Conservation (phyloP, 1,140 invertebrate genomes). For the Pseudomyrmex pallidus region DNA sequence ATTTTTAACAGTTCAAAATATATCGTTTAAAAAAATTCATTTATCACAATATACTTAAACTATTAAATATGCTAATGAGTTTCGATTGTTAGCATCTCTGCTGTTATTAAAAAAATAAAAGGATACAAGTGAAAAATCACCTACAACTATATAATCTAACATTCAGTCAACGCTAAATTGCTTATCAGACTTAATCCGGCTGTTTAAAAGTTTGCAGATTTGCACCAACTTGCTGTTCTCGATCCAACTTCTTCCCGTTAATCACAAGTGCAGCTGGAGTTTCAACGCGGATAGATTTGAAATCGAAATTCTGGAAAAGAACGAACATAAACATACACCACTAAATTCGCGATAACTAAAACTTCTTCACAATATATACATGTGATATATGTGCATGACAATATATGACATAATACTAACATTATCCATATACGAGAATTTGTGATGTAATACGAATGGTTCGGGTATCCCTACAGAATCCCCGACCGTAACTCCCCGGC, state of each 20-base stretch:
- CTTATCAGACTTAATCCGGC: conserved; percentile 75
- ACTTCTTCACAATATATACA: conserved; percentile 16
- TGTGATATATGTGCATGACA: neutral
- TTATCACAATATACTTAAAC: neutral
- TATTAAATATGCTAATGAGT: conserved; percentile 2
- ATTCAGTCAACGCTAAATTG: conserved; percentile 14
- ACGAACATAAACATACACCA: conserved; percentile 68
- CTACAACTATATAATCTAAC: neutral
- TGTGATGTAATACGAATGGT: conserved; percentile 88
- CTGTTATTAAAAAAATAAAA: conserved; percentile 28
- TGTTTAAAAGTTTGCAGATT: conserved; percentile 82
- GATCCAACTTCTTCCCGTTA: conserved; percentile 90
- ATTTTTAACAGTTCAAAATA: conserved; percentile 21
- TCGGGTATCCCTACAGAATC: conserved; percentile 93
- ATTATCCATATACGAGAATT: conserved; percentile 87
- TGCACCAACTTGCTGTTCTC: conserved; percentile 89
- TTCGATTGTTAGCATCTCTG: neutral
- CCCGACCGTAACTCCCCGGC: conserved; percentile 93
- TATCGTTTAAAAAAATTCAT: conserved; percentile 19
- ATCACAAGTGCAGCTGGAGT: conserved; percentile 91
- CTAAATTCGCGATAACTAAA: no score
- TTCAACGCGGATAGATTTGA: conserved; percentile 90
- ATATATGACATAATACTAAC: conserved; percentile 82
- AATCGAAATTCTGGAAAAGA: conserved; percentile 88
- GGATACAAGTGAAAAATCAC: neutral